These are phyloP conservation scores for Coccyzus lansbergi DNA, from an alignment of 2,797 vertebrate species.

Conservation along the genomic window DNA sequence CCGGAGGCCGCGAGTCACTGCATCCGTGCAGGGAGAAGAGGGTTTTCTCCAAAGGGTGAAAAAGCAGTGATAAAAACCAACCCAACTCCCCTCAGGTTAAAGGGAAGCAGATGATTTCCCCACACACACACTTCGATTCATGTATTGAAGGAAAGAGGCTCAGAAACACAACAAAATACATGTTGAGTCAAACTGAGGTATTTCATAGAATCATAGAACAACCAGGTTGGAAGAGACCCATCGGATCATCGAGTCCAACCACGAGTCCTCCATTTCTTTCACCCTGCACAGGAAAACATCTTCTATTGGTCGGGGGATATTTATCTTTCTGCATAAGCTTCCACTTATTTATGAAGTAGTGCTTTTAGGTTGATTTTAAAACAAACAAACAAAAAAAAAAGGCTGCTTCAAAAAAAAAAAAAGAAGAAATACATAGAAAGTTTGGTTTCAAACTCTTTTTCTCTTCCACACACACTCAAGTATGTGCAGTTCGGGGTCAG, in stretches of 20 bases:
- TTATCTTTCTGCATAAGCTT: not conserved
- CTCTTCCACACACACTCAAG: not conserved
- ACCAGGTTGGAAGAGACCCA: too few relatives aligned
- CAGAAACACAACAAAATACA: not conserved
- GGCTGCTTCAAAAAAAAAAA: not conserved
- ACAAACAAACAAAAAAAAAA: not conserved
- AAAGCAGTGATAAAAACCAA: not conserved
- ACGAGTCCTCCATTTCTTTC: too few relatives aligned
- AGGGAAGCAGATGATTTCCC: not conserved
- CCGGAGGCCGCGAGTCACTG: not conserved
- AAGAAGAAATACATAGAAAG: too few relatives aligned
- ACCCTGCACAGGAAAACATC: not conserved
- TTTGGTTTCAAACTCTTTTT: not conserved
- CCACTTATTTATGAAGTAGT: not conserved
- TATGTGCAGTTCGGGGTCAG: not conserved
- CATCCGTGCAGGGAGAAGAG: rapidly evolving
- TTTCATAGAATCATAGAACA: too few relatives aligned
- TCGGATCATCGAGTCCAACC: too few relatives aligned
- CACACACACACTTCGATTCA: not conserved
- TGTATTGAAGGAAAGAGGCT: slow-evolving; percentile 4
- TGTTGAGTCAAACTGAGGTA: slow-evolving; percentile 13
- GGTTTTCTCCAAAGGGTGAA: not conserved
- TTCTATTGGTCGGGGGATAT: not conserved
- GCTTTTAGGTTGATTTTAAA: not conserved
- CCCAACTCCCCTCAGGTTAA: not conserved